Evolutionary conservation across 2,888 invertebrate species (phyloP).

Genomic region (Phengaris alcon): DNA sequence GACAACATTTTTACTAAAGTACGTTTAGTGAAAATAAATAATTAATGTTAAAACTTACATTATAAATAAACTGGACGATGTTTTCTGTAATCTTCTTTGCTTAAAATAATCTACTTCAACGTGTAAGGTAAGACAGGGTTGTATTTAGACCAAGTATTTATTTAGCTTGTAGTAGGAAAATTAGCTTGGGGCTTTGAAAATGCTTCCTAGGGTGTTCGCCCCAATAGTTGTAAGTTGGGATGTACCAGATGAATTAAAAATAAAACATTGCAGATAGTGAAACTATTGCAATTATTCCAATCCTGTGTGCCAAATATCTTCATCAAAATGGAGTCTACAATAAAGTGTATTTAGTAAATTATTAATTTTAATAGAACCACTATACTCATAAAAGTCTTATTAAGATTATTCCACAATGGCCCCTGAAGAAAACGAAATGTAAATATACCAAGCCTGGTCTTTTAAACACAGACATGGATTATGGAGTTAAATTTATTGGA

Average conservation of each 20-base stretch:
- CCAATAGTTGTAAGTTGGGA: conserved; percentile 35
- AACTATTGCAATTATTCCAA: conserved; percentile 16
- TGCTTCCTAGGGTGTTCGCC: conserved; percentile 29
- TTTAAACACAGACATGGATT: not conserved
- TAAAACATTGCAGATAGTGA: conserved; percentile 6
- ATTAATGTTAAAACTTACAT: not conserved
- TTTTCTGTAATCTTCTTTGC: not conserved
- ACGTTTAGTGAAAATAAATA: not conserved
- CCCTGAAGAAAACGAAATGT: not conserved
- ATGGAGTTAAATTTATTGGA: not conserved
- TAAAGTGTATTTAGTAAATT: conserved; percentile 1
- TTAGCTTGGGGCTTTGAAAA: conserved; percentile 40
- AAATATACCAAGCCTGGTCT: not conserved
- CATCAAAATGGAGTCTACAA: conserved; percentile 8
- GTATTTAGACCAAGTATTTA: conserved; percentile 67
- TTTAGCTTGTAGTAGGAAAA: conserved; percentile 53
- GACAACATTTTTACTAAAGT: not conserved
- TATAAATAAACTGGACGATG: not conserved
- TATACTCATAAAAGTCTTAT: not conserved
- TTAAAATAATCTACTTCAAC: conserved; percentile 35
- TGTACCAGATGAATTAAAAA: conserved; percentile 12
- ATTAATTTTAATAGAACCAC: not conserved
- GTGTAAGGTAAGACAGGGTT: conserved; percentile 43
- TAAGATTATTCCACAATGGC: conserved; percentile 23
- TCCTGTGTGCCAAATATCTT: conserved; percentile 19